Conservation (phyloP, 2,113 vertebrate genomes). For the Chascanopsetta lugubris region DNA sequence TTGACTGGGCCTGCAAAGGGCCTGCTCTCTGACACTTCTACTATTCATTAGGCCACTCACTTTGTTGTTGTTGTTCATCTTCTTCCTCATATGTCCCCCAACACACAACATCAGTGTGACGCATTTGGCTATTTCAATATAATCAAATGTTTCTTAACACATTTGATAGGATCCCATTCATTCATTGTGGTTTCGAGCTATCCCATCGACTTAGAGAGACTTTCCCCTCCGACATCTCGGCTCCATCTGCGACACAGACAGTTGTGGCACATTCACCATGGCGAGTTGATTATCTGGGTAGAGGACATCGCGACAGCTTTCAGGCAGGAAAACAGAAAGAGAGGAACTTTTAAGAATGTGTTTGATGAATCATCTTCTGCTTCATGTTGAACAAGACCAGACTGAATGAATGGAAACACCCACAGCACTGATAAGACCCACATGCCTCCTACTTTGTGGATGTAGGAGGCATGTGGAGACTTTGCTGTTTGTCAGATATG, state of each 20-base stretch:
- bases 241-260: constrained; percentile 55
- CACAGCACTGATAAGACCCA: no score
- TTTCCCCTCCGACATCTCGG: constrained; percentile 48
- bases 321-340: constrained; percentile 24
- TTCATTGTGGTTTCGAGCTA: no score
- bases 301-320: constrained; percentile 31
- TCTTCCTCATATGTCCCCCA: not conserved
- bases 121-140: not conserved
- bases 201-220: not conserved
- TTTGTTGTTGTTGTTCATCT: not conserved
- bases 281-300: constrained; percentile 47
- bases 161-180: not conserved
- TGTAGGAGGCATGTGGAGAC: no score
- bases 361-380: constrained; percentile 5
- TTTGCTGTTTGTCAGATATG: no score
- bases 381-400: not conserved
- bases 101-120: not conserved
- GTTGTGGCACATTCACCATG: constrained; percentile 42
- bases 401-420: constrained; percentile 8
- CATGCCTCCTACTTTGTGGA: not conserved
- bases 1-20: not conserved
- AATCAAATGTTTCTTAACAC: not conserved
- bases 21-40: not conserved
- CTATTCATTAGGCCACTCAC: not conserved
- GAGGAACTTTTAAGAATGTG: not conserved